phyloP scores from a whole-genome alignment of 1,140 invertebrate species.

The Leptonema lineaticorne region DNA sequence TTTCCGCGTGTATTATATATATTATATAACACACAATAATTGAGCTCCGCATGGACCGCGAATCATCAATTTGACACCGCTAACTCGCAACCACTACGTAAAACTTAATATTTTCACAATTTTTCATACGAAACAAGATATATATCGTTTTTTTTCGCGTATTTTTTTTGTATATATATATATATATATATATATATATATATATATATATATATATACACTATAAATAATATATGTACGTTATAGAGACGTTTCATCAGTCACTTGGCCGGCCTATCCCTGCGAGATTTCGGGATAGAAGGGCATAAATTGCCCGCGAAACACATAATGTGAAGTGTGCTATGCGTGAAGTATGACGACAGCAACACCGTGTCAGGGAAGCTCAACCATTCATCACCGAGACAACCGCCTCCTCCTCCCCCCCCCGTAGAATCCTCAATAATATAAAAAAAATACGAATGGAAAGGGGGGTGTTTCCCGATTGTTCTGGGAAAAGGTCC shows the following conservation, averaged over 20 bases:
- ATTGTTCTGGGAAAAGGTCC: constrained; percentile 33
- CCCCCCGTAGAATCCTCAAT: constrained; percentile 22
- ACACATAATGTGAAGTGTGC: constrained; percentile 27
- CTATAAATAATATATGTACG: background rate
- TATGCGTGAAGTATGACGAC: constrained; percentile 28
- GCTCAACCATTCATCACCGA: constrained; percentile 31
- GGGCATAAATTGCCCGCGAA: constrained; percentile 23
- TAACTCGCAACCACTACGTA: no score
- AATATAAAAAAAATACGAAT: constrained; percentile 39
- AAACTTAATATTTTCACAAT: no score
- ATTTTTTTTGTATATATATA: background rate
- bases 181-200: background rate
- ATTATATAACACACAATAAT: no score
- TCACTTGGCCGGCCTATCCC: constrained; percentile 6
- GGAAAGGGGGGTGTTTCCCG: constrained; percentile 32
- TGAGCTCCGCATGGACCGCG: no score
- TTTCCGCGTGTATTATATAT: no score
- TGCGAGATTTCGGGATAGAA: background rate
- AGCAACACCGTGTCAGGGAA: constrained; percentile 20
- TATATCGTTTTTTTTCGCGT: no score
- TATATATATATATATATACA: background rate
- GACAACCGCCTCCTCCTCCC: background rate
- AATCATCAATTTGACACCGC: no score
- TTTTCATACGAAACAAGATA: no score
- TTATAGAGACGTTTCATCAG: constrained; percentile 20